phyloP scores from a whole-genome alignment of 2,797 vertebrate species.

The Diceros bicornis region DNA sequence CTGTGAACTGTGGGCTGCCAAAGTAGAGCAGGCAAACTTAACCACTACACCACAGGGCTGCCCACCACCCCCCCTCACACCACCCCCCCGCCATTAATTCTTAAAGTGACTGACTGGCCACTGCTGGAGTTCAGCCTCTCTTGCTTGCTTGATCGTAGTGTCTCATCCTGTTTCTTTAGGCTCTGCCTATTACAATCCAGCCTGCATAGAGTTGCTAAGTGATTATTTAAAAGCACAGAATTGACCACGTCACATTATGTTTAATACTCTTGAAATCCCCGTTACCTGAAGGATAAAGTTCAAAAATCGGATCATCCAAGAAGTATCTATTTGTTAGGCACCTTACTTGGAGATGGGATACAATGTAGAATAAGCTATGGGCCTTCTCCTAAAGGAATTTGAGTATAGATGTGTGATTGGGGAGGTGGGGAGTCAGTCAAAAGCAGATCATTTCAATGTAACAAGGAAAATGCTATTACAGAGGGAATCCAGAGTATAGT shows the following conservation, averaged over 20 bases:
- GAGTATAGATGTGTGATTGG: not conserved
- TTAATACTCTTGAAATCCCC: not conserved
- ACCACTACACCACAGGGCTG: too few relatives aligned
- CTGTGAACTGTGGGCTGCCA: too few relatives aligned
- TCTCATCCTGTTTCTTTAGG: not conserved
- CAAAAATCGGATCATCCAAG: not conserved
- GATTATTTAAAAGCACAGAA: conserved; percentile 5
- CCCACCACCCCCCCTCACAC: too few relatives aligned
- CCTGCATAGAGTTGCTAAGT: not conserved
- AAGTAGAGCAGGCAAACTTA: too few relatives aligned
- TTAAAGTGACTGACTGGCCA: not conserved
- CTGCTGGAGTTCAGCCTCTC: not conserved
- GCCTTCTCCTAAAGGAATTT: not conserved
- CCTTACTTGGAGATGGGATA: not conserved
- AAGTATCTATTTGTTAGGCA: not conserved
- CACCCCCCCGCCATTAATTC: accelerated
- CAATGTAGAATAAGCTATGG: not conserved
- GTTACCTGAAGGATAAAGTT: not conserved
- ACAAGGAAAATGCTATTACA: not conserved
- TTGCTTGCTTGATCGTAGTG: not conserved
- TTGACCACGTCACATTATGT: not conserved
- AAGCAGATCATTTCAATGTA: not conserved
- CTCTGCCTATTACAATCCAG: not conserved
- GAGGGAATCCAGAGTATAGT: too few relatives aligned
- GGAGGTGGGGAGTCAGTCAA: not conserved